Base-by-base conservation (phyloP, 2,888 invertebrate genomes). In the Ditylenchus weischeri region DNA sequence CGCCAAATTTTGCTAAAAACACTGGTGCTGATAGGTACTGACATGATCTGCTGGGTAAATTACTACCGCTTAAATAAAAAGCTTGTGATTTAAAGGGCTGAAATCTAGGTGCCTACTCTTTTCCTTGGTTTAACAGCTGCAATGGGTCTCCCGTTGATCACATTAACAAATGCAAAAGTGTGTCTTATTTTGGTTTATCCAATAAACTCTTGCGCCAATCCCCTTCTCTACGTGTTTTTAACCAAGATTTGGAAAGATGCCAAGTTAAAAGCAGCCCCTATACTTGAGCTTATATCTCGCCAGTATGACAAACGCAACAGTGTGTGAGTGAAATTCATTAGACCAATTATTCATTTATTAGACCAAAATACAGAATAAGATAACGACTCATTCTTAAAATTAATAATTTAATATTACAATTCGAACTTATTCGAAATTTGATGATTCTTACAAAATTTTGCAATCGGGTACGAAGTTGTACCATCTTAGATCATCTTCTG, bases 151-250 rank as follows among this genome's bases (percentile, higher is more conserved):
- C 92, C 91, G 71, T 86, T 95, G 61, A 91, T 96, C 38, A 91
- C 91, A 2, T 87, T 96, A 70, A 93, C 94, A 84, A 91, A 93
- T 85, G 94, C 95, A 59, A 96, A 96, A 86, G 85, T 93, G 61
- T 85, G 92, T 15, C 76, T 92, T 91, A 93, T 96, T 51, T 94
- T 96, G 84, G 90, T 96, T 65, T 86, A 95, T 77, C 95, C 96
- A 1, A 86, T 96, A 72, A 96, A 96, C 85, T 92, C 92, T 18
- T 95, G 94, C 85, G 93, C 94, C 85, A 96, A 96, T 86, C 96
- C 96, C 0, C 95, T 95, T 84, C 88, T 96, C 38, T 96, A 96
- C 84, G 72, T 72, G 18, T 72, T 75, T 38, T 48, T 75, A 47
- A 72, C 72, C 6, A 54, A 54, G 19, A 72, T 72, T 59, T 74